Evolutionary conservation across 2,113 vertebrate genomes (phyloP).

Genomic region (Taxidea taxus): DNA sequence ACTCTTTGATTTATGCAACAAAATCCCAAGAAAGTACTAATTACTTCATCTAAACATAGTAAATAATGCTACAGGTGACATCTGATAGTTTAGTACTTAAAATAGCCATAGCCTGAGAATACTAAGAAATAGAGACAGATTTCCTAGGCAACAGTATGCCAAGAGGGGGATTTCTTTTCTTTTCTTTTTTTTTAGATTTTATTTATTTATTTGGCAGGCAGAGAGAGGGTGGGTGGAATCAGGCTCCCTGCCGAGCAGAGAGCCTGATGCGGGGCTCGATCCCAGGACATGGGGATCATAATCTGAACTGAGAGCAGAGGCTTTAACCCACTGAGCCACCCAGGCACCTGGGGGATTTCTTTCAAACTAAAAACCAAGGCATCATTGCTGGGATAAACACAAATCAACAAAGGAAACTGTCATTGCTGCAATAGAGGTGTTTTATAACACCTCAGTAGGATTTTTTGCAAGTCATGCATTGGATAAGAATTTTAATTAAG

Average conservation of each 20-base stretch:
- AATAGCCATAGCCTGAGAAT: not conserved
- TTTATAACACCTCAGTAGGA: not conserved
- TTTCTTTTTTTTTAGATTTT: too few relatives aligned
- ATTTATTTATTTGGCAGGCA: too few relatives aligned
- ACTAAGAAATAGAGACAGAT: not conserved
- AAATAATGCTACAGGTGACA: not conserved
- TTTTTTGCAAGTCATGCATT: conserved; percentile 41
- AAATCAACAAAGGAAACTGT: not conserved
- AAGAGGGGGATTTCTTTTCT: not conserved
- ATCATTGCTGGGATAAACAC: not conserved
- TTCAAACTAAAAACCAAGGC: not conserved
- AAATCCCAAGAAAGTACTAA: not conserved
- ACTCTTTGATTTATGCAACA: not conserved
- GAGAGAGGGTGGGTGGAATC: too few relatives aligned
- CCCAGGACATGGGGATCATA: too few relatives aligned
- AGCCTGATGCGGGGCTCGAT: too few relatives aligned
- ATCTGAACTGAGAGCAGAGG: too few relatives aligned
- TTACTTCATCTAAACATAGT: not conserved
- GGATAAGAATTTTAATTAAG: conserved; percentile 41
- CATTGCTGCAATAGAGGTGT: not conserved
- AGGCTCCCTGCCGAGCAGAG: too few relatives aligned
- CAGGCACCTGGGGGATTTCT: not conserved
- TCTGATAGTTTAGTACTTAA: not conserved
- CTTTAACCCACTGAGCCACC: too few relatives aligned
- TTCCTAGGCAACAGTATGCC: not conserved